Base-by-base conservation (phyloP, 2,797 vertebrate genomes). In the Sebastes hubbsi region DNA sequence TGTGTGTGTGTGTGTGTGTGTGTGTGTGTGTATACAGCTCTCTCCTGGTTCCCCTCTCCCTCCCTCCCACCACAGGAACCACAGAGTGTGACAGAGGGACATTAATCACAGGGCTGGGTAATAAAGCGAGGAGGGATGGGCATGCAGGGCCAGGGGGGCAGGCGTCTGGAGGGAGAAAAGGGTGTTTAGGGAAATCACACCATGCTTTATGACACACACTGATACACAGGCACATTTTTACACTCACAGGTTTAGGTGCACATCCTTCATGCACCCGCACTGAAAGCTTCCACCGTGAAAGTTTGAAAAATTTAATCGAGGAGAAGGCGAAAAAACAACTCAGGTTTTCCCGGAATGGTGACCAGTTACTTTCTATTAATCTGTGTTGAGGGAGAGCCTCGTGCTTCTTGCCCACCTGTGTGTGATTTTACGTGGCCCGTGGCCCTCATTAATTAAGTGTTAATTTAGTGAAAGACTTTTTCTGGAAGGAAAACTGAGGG, bases 51-150 rank as follows among this genome's bases (percentile, higher is more conserved):
- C 49, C 61, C 66, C 75, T 78, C 70, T 72, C 81, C 79, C 54
- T 34, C 82, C 78, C 54, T 34, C 73, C 77, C 72, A 88, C 71
- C 84, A 68, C 18, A 13, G 59, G 62, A 87, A 83, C 60, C 87
- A 79, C 71, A 81, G 76, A 80, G 82, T 89, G 88, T 90, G 93
- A 94, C 91, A 91, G 85, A 82, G 89, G 91, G 87, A 92, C 92
- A 95, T 95, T 95, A 95, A 95, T 95, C 93, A 95, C 92, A 87
- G 77, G 82, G 78, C 90, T 86, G 87, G 87, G 94, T 93, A 93
- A 94, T 93, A 92, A 94, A 94, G 92, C 81, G 78, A 90, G 91
- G 85, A 91, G 89, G 89, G 91, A 91, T 88, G 89, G 88, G 89
- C 91, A 91, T 83, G 90, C 88, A 84, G 81, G 79, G 89, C 87